Percentiles rank a stretch among this genome's conserved stretches.
phyloP scores from a whole-genome alignment of 2,888 invertebrate species.

The Sylvicola cinctus region DNA sequence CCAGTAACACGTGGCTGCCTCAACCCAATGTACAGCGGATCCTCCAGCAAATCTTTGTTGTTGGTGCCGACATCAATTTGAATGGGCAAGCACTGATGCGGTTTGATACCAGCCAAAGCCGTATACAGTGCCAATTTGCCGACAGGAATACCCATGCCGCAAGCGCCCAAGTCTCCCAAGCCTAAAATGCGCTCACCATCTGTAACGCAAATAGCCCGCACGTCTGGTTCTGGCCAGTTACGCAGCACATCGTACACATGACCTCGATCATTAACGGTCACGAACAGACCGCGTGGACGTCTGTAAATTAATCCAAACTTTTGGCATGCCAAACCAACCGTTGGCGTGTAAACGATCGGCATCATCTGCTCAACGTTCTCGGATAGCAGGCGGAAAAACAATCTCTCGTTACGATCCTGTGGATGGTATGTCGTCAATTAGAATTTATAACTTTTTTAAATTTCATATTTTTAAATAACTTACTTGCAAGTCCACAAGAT shows the following conservation, averaged over 20 bases:
- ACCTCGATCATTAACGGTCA: constrained; percentile 88
- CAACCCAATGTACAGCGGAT: constrained; percentile 87
- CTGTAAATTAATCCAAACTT: constrained; percentile 90
- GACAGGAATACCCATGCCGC: constrained; percentile 94
- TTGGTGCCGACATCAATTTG: constrained; percentile 90
- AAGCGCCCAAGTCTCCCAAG: constrained; percentile 87
- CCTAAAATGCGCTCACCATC: constrained; percentile 96
- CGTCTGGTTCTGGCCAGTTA: constrained; percentile 54
- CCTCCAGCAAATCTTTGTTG: constrained; percentile 69
- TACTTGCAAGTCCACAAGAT: constrained; percentile 76
- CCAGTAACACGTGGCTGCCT: constrained; percentile 70
- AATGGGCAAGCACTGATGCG: constrained; percentile 85
- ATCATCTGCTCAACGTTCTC: constrained; percentile 87
- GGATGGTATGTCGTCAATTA: not conserved
- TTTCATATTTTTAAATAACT: constrained; percentile 5
- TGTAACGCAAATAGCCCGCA: constrained; percentile 78
- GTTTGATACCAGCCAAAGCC: constrained; percentile 90
- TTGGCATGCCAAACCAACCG: constrained; percentile 92
- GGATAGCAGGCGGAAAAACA: constrained; percentile 80
- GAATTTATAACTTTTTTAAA: constrained; percentile 1
- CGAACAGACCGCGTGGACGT: constrained; percentile 83
- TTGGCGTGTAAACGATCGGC: constrained; percentile 97
- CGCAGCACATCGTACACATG: constrained; percentile 65
- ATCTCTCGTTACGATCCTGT: constrained; percentile 86
- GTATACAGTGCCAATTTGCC: constrained; percentile 93